Evolutionary conservation across 2,888 invertebrate genomes (phyloP).

Genomic region (Drosophila imparisetae): DNA sequence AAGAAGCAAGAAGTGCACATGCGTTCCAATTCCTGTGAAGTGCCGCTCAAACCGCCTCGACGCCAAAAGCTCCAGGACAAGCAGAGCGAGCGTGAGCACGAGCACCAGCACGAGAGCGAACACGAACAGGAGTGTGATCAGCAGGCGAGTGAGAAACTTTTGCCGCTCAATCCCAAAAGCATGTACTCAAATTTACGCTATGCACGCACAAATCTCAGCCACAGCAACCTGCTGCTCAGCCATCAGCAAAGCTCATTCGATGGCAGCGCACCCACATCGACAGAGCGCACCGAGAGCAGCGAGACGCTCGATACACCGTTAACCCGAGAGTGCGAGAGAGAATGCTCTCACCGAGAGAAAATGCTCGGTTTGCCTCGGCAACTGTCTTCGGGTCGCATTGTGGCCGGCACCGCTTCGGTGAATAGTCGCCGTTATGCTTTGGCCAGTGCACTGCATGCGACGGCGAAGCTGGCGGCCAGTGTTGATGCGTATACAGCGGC

Average conservation of each 20-base stretch:
- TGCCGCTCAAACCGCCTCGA: constrained; percentile 65
- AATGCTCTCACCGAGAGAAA: constrained; percentile 22
- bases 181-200: constrained; percentile 83
- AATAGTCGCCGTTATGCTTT: constrained; percentile 57
- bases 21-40: constrained; percentile 43
- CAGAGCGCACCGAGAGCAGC: constrained; percentile 72
- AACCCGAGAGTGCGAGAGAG: constrained; percentile 39
- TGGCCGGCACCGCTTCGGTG: constrained; percentile 27
- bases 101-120: constrained; percentile 3
- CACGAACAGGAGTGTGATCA: constrained; percentile 6
- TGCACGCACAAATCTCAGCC: constrained; percentile 84
- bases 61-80: constrained; percentile 37
- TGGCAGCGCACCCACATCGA: constrained; percentile 53
- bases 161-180: constrained; percentile 35
- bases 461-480: constrained; percentile 73
- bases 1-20: constrained; percentile 41
- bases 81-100: constrained; percentile 26
- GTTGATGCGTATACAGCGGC: constrained; percentile 77
- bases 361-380: constrained; percentile 6
- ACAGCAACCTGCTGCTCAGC: constrained; percentile 81
- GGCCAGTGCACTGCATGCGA: constrained; percentile 74
- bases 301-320: constrained; percentile 67
- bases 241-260: constrained; percentile 81
- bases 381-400: constrained; percentile 29
- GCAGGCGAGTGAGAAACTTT: constrained; percentile 34